Base-by-base conservation (phyloP, 1,140 invertebrate genomes). In the Calephelis virginiensis region DNA sequence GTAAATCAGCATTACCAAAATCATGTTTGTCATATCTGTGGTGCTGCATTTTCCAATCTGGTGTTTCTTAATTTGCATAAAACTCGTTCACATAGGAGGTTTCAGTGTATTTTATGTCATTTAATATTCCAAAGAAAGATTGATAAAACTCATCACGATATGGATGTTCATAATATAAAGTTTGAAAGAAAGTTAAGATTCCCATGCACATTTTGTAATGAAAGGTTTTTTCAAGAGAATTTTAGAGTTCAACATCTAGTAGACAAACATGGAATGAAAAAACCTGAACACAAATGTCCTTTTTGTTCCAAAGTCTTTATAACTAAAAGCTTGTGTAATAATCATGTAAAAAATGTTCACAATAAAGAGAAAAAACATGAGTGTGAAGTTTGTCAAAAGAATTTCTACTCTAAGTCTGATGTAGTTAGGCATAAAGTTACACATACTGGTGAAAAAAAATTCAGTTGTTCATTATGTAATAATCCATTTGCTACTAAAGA, bases 1-100 rank as follows among this genome's bases (percentile, higher is more conserved):
- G 79, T 89, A 64, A 89, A 89, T 48, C 85, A 78, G 53, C 88
- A 89, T 80, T 88, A 69, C 63, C 75, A 83, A 61, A 89, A 86
- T n/a, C 79, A 84, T 38, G 76, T 89, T 0, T 90, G 88, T 60
- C 79, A 89, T 67, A 74, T 83, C 3, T 90, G 88, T 56, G 88
- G 88, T 0, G 73, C 78, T 10, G 83, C 78, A 4, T 90, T 86
- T 66, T 76, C 85, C 0, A 88, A 82, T 67, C 71, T 82, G 14
- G 76, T 81, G 0, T 86, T 88, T 67, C 59, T 90, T 28, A 90
- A 86, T 67, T 63, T 90, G 8, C 88, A 90, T 53, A 85, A 78
- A 66, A 78, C 71, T 0, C 71, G 88, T 49, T 77, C 71, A 0
- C 88, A 90, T 40, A 74, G 73, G n/a, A 68, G 63, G 2, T 71